Percentiles rank a stretch among this genome's conserved stretches.
These are phyloP conservation scores for Busseola fusca DNA, from an alignment of 2,888 invertebrate species.

Conservation along the genomic window DNA sequence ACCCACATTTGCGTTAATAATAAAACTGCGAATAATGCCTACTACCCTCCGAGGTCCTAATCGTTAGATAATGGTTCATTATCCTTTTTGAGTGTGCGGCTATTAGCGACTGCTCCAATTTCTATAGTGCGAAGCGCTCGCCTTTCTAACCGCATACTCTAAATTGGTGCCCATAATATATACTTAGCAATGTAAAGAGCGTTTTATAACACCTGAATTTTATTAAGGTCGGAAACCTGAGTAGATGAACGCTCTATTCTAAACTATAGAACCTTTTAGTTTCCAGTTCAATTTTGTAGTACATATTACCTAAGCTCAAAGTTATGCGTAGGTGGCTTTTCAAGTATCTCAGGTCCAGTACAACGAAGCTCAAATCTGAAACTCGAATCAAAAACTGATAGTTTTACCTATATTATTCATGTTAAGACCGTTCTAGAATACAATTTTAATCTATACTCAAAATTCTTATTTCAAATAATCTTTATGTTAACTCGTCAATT, in stretches of 20 bases:
- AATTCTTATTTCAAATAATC: background rate
- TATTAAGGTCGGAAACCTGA: conserved; percentile 17
- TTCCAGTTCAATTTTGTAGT: conserved; percentile 14
- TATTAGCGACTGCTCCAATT: conserved; percentile 38
- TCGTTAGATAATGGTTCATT: conserved; percentile 40
- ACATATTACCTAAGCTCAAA: background rate
- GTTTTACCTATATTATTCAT: conserved; percentile 4
- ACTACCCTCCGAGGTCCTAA: conserved; percentile 16
- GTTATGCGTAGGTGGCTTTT: conserved; percentile 12
- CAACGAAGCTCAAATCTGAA: conserved; percentile 8
- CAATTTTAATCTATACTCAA: background rate
- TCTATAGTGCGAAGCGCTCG: conserved; percentile 24
- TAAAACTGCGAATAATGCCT: conserved; percentile 32
- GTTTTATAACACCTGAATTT: conserved; percentile 34
- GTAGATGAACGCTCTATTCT: background rate
- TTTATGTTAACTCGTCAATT: background rate
- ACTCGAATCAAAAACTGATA: background rate
- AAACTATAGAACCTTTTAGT: conserved; percentile 8
- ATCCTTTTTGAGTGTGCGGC: conserved; percentile 31
- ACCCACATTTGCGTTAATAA: background rate
- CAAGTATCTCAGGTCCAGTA: background rate
- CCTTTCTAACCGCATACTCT: conserved; percentile 33
- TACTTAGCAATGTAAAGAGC: conserved; percentile 24
- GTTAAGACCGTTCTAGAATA: background rate
- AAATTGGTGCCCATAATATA: conserved; percentile 25